Evolutionary conservation across 30 jellyfish, hydroid and myxozoan genomes (phyloP), one percentile per base, ranked within the genome.

Genomic region (Chironex yamaguchii): DNA sequence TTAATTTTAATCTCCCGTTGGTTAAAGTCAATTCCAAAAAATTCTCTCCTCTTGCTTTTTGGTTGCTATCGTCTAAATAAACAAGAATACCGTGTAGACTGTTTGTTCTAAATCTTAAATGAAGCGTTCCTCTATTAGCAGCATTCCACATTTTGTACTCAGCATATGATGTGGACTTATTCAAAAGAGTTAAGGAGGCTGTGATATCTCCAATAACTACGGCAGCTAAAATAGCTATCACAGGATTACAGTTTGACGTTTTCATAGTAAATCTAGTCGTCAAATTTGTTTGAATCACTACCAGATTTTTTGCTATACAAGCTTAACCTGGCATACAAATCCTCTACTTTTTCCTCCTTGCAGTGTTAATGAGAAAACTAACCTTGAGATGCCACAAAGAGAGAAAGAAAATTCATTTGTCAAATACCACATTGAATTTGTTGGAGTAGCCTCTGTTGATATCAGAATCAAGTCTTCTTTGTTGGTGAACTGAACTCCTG

Each of bases 131-230:
- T 12, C 73, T 79, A 1, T 20, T 22, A 28, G 62, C 76, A 26
- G 94, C 88, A 28, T 31, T 80, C 98, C 98, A 92, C 24, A 84
- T 52, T 25, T 80, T 88, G 51, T 58, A 92, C 62, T 68, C 92
- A 1, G 98, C 98, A 42, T 53, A 92, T n/a, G 98, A 92, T 42
- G 76, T 42, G 29, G 49, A 17, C 63, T 28, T 22, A 62, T 89
- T 84, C 2, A 83, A 34, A 34, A 92, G 78, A 0, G 98, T 86
- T 33, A 92, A 28, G 50, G 95, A 42, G 9, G 58, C 58, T 42
- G 58, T 42, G 58, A 42, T 42, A 17, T 42, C 58, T 6, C 58
- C 58, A 42, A 42, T 42, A 17, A 42, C 58, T 17, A 42, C 17
- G 9, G 58, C 58, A 42, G 58, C 17, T 17, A 42, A 42, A 42